These are phyloP conservation scores for Stenodera caucasica DNA, from an alignment of 2,888 invertebrate genomes.

Conservation along the genomic window DNA sequence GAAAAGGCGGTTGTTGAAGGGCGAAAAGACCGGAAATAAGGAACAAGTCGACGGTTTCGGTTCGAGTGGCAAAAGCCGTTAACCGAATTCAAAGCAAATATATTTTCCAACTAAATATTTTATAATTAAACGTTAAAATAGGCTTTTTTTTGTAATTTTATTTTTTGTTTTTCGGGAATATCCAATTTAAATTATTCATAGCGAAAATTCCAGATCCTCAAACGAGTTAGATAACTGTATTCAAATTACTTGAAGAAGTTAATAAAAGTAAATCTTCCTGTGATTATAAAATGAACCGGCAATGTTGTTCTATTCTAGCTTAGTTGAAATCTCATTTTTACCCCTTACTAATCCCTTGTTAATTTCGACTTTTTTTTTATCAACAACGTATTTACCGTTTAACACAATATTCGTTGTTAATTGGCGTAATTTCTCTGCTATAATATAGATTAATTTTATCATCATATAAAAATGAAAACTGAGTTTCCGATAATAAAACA, in stretches of 20 bases:
- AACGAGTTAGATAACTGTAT: no score
- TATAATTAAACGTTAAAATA: not conserved
- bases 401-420: not conserved
- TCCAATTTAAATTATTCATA: no score
- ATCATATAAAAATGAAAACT: no score
- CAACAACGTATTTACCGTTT: not conserved
- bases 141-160: no score
- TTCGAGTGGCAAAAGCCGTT: conserved; percentile 1
- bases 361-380: not conserved
- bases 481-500: no score
- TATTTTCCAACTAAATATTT: not conserved
- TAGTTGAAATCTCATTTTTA: not conserved
- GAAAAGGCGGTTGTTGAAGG: not conserved
- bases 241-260: not conserved
- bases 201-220: no score
- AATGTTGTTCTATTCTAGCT: not conserved
- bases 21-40: not conserved
- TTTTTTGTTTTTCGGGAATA: no score
- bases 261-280: not conserved
- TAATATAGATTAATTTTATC: no score
- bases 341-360: not conserved
- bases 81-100: conserved; percentile 1
- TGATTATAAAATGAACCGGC: not conserved
- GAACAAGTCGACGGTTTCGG: not conserved
- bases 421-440: no score